phyloP scores from a whole-genome alignment of 1,140 invertebrate genomes.

The Pectinophora gossypiella region DNA sequence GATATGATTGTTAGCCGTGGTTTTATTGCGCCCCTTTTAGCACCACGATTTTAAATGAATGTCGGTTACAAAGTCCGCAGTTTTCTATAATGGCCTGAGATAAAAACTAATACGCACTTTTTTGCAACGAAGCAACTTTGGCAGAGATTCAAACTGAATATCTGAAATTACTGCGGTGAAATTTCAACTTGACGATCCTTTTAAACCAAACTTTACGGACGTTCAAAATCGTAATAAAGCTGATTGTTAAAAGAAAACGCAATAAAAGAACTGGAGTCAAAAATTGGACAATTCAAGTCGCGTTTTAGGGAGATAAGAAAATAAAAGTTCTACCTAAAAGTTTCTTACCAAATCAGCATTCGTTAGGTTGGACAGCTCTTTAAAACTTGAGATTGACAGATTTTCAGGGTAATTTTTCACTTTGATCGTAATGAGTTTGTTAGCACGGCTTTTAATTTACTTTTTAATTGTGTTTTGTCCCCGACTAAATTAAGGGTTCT shows the following conservation, averaged over 20 bases:
- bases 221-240: not conserved
- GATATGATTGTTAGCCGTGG: conserved; percentile 3
- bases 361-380: not conserved
- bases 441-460: conserved; percentile 15
- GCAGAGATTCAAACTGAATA: not conserved
- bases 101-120: not conserved
- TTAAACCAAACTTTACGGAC: not conserved
- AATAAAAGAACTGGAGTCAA: conserved; percentile 7
- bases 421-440: conserved; percentile 18
- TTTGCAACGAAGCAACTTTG: not conserved
- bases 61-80: too few species aligned
- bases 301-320: conserved; percentile 23
- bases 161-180: not conserved
- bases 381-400: conserved; percentile 17
- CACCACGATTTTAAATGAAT: too few species aligned
- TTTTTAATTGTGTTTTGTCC: conserved; percentile 16
- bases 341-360: not conserved
- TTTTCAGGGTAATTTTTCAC: conserved; percentile 22
- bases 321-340: conserved; percentile 19
- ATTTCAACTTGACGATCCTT: not conserved
- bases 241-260: not conserved
- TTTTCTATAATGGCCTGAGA: too few species aligned
- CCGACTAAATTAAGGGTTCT: not conserved
- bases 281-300: conserved; percentile 9
- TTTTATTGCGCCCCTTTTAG: not conserved